phyloP scores from a whole-genome alignment of 2,888 invertebrate species.

The Protonemura montana region DNA sequence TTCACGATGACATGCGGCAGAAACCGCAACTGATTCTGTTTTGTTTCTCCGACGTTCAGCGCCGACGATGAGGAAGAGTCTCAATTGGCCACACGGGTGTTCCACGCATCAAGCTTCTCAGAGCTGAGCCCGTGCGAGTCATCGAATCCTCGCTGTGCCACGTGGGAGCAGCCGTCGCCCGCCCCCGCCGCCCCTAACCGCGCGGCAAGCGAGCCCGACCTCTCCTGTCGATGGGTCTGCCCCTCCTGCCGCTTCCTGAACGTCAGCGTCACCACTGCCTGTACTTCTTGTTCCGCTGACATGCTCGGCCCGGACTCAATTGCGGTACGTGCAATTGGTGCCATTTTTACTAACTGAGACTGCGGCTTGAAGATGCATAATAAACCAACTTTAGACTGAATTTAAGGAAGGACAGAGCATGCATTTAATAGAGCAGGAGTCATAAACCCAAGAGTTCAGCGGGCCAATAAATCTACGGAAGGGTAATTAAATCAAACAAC shows the following conservation, averaged over 20 bases:
- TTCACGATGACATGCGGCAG: no score
- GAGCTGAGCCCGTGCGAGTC: constrained; percentile 44
- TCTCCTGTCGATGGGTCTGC: constrained; percentile 57
- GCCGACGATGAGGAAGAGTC: constrained; percentile 18
- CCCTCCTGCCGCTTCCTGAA: constrained; percentile 55
- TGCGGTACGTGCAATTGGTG: constrained; percentile 51
- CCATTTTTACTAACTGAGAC: no score
- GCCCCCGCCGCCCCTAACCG: constrained; percentile 39
- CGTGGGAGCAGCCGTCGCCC: constrained; percentile 43
- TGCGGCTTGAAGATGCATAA: no score
- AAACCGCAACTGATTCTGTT: no score
- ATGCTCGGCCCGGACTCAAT: constrained; percentile 43
- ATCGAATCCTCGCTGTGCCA: constrained; percentile 40
- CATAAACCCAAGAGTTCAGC: no score
- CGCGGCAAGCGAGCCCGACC: constrained; percentile 51
- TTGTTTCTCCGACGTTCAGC: not conserved
- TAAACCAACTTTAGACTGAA: no score
- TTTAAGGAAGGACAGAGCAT: no score
- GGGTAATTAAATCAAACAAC: no score
- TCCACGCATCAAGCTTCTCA: constrained; percentile 43
- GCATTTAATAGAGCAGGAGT: no score
- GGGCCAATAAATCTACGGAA: no score
- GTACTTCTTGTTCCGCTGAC: constrained; percentile 8
- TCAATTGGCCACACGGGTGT: constrained; percentile 33
- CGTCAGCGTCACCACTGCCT: constrained; percentile 52